Base-by-base conservation (phyloP, 2,113 vertebrate species). In the Toxotes jaculatrix region DNA sequence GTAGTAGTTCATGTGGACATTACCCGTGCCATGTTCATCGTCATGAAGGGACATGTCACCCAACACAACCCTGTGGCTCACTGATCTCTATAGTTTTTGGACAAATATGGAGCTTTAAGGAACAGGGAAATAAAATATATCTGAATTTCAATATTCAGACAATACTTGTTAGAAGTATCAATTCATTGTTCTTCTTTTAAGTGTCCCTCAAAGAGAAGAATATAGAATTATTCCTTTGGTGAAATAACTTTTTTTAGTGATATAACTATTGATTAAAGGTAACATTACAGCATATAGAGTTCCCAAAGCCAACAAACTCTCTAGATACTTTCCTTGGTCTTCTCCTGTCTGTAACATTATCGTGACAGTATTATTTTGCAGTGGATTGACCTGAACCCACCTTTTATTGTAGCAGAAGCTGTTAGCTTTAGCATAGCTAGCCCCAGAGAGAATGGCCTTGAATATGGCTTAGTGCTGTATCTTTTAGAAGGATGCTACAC, bases 401-500 rank as follows among this genome's bases (percentile, higher is more conserved):
- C 60, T 66, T 73, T 88, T 82, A 80, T 81, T 42, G 55, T 79
- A 90, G 80, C 77, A 77, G 79, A 81, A 87, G 84, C 87, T 80
- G 84, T 82, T 91, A 91, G 90, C 86, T 82, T 88, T 80, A 80
- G 78, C 84, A 77, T 42, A 63, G 80, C 84, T 89, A 87, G 87
- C 90, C 94, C 92, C 77, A 70, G 92, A 94, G 93, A 93, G 74
- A 78, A 82, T 14, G 82, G 86, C 83, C 87, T 89, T 75, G 80
- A 88, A 86, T 13, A 32, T 78, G 86, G 93, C 93, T 94, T 91
- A 92, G 89, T 85, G 90, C 77, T 80, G 49, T 89, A 76, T 93
- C 93, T 93, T 93, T 94, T 93, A 92, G 93, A 88, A 84, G 91
- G 91, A 93, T 91, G 93, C 92, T 95, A 93, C 92, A 93, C 93